Evolutionary conservation across 2,797 vertebrate species (phyloP).

Genomic region (Peromyscus nudipes): DNA sequence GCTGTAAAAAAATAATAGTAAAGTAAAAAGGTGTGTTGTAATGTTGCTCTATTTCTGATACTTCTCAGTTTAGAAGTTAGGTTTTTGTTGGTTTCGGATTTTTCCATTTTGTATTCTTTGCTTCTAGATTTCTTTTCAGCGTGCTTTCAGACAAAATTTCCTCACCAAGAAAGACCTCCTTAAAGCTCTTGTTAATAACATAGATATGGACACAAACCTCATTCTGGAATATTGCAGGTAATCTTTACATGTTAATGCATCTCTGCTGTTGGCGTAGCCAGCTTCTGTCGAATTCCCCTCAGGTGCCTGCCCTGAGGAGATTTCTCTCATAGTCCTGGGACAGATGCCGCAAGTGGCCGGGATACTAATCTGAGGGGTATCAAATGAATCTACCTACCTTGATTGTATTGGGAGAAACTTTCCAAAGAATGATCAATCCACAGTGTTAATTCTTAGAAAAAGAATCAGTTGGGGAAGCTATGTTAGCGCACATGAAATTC

Average conservation of each 20-base stretch:
- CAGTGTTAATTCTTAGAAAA: too few relatives aligned
- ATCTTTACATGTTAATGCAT: conserved; percentile 32
- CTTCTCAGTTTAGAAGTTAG: background rate
- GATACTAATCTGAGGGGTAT: too few relatives aligned
- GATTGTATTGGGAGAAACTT: too few relatives aligned
- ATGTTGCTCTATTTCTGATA: background rate
- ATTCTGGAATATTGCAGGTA: conserved; percentile 96
- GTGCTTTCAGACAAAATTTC: conserved; percentile 93
- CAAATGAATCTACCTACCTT: too few relatives aligned
- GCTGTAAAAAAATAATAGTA: background rate
- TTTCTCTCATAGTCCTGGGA: too few relatives aligned
- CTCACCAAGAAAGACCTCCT: conserved; percentile 94
- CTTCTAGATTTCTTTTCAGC: conserved; percentile 95
- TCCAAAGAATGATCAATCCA: too few relatives aligned
- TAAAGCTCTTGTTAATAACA: conserved; percentile 93
- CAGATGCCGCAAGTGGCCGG: too few relatives aligned
- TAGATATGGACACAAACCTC: conserved; percentile 92
- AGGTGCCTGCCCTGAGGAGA: too few relatives aligned
- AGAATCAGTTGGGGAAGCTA: too few relatives aligned
- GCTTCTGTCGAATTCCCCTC: too few relatives aligned
- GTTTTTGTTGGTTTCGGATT: background rate
- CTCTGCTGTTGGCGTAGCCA: background rate
- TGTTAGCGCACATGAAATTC: too few relatives aligned
- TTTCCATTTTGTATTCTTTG: conserved; percentile 58
- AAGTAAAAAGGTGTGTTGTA: background rate